Evolutionary conservation across 2,113 vertebrate genomes (phyloP).

Genomic region (Phalacrocorax pelagicus): DNA sequence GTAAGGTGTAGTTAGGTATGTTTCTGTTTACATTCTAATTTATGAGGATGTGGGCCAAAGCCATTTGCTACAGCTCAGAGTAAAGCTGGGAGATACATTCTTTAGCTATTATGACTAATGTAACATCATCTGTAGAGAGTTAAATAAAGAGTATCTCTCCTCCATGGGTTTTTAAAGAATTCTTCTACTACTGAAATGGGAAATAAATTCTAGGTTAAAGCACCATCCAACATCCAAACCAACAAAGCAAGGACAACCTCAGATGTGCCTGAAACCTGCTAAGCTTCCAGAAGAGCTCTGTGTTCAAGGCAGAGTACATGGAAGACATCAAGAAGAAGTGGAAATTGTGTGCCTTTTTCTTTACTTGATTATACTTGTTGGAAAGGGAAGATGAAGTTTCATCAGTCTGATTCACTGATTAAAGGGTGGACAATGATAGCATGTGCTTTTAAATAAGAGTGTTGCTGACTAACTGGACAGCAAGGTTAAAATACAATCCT

Average conservation of each 20-base stretch:
- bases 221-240: neutral
- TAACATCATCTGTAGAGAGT: slow-evolving; percentile 65
- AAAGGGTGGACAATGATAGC: neutral
- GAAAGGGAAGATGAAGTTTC: neutral
- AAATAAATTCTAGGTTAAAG: neutral
- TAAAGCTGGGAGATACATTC: slow-evolving; percentile 51
- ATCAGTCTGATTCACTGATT: neutral
- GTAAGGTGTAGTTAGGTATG: neutral
- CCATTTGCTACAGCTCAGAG: slow-evolving; percentile 29
- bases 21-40: slow-evolving; percentile 43
- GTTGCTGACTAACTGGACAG: neutral
- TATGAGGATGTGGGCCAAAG: slow-evolving; percentile 16
- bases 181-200: neutral
- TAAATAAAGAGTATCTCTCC: slow-evolving; percentile 9
- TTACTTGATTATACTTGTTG: neutral
- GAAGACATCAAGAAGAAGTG: neutral
- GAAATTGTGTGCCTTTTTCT: neutral
- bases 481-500: neutral
- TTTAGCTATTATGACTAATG: slow-evolving; percentile 40
- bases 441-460: neutral
- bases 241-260: neutral
- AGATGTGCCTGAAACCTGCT: neutral
- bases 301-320: neutral
- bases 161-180: neutral
- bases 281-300: neutral